A percentile compares a stretch with the other conserved stretches of the same genome.
phyloP scores from a whole-genome alignment of 2,797 vertebrate genomes.

The Dicrostonyx torquatus region DNA sequence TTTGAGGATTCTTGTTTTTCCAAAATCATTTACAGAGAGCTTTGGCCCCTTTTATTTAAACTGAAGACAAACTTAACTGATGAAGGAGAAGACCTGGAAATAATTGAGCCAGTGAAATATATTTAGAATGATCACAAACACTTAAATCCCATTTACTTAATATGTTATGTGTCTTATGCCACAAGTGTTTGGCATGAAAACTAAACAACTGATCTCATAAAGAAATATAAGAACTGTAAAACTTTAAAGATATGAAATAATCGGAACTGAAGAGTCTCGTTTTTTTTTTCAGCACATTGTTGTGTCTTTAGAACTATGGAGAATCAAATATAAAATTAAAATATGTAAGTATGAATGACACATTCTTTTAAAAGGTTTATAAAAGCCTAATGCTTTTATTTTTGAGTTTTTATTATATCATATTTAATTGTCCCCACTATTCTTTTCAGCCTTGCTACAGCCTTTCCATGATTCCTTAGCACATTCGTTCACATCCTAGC shows the following conservation, averaged over 20 bases:
- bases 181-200: constrained; percentile 64
- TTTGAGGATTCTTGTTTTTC: not conserved
- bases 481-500: not conserved
- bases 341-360: not conserved
- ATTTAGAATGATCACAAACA: constrained; percentile 62
- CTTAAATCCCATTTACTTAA: constrained; percentile 74
- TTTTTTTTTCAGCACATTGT: not conserved
- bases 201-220: constrained; percentile 65
- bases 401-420: not conserved
- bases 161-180: constrained; percentile 51
- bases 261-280: not conserved
- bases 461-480: not conserved
- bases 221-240: not conserved
- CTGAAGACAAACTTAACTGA: constrained; percentile 31
- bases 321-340: constrained; percentile 29
- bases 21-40: constrained; percentile 55
- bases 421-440: not conserved
- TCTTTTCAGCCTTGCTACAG: not conserved
- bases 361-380: not conserved
- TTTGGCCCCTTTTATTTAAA: constrained; percentile 53
- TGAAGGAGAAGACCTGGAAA: constrained; percentile 27
- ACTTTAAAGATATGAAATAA: constrained; percentile 34
- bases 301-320: not conserved
- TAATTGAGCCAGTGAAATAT: constrained; percentile 56
- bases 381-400: not conserved